phyloP scores from a whole-genome alignment of 2,797 vertebrate species.

The Fundulus diaphanus region DNA sequence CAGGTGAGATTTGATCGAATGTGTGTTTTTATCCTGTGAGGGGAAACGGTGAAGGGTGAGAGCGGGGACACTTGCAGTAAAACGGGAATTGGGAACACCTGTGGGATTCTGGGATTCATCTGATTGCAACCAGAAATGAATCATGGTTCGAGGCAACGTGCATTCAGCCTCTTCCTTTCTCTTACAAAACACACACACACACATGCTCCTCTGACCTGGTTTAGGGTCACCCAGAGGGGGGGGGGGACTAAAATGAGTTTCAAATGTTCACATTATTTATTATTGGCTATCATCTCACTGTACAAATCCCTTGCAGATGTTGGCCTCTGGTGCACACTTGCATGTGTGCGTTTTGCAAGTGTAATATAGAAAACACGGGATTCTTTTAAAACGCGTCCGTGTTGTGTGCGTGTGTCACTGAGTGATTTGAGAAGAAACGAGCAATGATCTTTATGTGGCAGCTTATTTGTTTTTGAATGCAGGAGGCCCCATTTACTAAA shows the following conservation, averaged over 20 bases:
- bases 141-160: constrained; percentile 32
- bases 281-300: constrained; percentile 84
- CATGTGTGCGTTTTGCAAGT: constrained; percentile 30
- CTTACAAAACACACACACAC: constrained; percentile 17
- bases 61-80: constrained; percentile 52
- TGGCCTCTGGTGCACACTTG: constrained; percentile 54
- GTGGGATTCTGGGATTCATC: constrained; percentile 72
- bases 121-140: constrained; percentile 66
- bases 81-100: constrained; percentile 82
- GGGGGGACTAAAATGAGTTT: constrained; percentile 81
- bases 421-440: constrained; percentile 80
- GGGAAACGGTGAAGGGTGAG: constrained; percentile 55
- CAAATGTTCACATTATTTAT: constrained; percentile 85
- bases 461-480: constrained; percentile 81
- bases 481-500: constrained; percentile 68
- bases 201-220: constrained; percentile 61
- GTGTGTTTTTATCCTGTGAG: constrained; percentile 22
- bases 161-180: constrained; percentile 7
- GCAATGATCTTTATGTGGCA: constrained; percentile 80
- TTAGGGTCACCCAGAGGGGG: constrained; percentile 75
- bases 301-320: constrained; percentile 83
- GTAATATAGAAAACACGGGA: constrained; percentile 23
- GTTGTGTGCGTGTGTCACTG: constrained; percentile 54
- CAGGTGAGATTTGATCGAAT: constrained; percentile 55
- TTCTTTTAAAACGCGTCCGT: constrained; percentile 41